These are phyloP conservation scores for Drosophila melanica DNA, from an alignment of 1,140 invertebrate genomes.

Conservation along the genomic window DNA sequence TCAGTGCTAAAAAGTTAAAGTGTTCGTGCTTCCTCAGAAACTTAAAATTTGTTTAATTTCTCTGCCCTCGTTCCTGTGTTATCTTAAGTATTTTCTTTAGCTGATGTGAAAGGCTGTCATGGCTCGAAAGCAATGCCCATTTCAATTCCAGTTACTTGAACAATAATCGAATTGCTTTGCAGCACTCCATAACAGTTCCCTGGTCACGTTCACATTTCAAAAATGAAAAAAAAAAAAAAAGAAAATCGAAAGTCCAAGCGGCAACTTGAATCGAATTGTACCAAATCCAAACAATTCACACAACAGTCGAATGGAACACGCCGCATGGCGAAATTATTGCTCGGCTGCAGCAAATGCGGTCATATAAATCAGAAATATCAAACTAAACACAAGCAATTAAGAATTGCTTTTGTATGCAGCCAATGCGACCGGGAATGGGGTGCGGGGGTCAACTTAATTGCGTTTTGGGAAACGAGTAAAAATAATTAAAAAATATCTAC, in stretches of 20 bases:
- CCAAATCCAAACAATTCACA: conserved; percentile 30
- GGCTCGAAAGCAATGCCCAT: conserved; percentile 6
- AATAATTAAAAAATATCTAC: conserved; percentile 23
- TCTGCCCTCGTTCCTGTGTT: background rate
- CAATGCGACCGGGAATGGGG: background rate
- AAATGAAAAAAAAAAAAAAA: conserved; percentile 10
- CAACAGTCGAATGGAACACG: conserved; percentile 23
- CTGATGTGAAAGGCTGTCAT: conserved; percentile 23
- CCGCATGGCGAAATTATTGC: conserved; percentile 18
- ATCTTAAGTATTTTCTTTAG: conserved; percentile 1
- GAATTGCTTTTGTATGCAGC: conserved; percentile 25
- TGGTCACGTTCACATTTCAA: conserved; percentile 30
- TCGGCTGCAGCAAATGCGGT: conserved; percentile 16
- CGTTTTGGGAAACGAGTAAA: conserved; percentile 12
- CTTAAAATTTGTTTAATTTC: background rate
- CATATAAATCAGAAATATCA: conserved; percentile 49
- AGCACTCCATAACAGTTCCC: conserved; percentile 6
- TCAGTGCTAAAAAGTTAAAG: too few relatives aligned
- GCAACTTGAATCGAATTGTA: conserved; percentile 17
- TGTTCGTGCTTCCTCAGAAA: too few relatives aligned
- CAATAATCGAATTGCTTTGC: conserved; percentile 39
- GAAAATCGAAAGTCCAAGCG: conserved; percentile 15
- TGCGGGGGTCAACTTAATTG: conserved; percentile 10
- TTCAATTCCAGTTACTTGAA: conserved; percentile 36
- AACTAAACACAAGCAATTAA: conserved; percentile 60